Conservation (phyloP, 2,797 vertebrate genomes). For the Pitangus sulphuratus region DNA sequence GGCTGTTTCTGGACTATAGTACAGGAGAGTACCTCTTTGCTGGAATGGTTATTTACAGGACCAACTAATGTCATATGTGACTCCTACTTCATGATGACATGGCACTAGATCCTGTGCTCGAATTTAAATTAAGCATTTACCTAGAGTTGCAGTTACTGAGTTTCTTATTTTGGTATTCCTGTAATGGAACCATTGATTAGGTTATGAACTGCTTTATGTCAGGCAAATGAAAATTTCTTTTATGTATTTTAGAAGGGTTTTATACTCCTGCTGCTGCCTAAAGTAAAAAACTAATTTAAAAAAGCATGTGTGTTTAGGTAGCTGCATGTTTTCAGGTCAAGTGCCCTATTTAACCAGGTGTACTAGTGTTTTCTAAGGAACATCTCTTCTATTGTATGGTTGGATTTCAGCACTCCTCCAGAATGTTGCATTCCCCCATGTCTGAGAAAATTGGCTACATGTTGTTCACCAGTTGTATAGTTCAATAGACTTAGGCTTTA, state of each 20-base stretch:
- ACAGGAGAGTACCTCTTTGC: background rate
- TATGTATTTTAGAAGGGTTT: background rate
- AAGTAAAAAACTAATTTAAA: background rate
- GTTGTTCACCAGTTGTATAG: background rate
- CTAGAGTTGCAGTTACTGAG: background rate
- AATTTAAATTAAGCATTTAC: background rate
- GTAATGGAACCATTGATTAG: background rate
- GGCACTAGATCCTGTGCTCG: background rate
- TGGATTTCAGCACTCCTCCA: background rate
- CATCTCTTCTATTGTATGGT: background rate
- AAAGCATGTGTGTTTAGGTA: background rate
- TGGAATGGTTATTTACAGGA: background rate
- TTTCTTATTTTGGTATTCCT: background rate
- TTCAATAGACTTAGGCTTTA: background rate
- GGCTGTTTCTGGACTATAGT: background rate
- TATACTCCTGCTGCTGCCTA: background rate
- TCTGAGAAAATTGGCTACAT: background rate
- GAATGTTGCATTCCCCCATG: accelerated
- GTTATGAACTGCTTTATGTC: background rate
- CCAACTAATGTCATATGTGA: background rate
- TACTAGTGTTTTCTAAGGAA: background rate
- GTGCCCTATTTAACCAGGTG: background rate
- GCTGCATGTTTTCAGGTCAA: background rate
- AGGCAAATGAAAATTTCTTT: background rate
- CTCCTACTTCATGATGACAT: background rate